phyloP scores from a whole-genome alignment of 35 echinoderm and acorn worm genomes.

The Stichopus chloronotus region DNA sequence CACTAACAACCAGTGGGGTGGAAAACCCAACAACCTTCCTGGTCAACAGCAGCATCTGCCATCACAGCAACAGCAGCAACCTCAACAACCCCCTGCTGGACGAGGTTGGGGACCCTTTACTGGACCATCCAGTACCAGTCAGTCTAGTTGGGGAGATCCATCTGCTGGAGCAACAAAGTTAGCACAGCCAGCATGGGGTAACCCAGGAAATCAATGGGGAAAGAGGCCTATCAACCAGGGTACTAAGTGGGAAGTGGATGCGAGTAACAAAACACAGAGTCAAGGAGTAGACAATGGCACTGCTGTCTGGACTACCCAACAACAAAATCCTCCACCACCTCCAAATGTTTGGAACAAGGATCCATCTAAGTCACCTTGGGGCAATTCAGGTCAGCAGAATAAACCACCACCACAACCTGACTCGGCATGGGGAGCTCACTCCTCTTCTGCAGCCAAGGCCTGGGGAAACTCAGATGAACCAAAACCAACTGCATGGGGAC shows the following conservation, averaged over 20 bases:
- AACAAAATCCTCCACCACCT: conserved; percentile 27
- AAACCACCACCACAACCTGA: conserved; percentile 62
- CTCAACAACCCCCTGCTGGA: not conserved
- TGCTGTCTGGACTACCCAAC: conserved; percentile 68
- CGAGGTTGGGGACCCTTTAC: conserved; percentile 31
- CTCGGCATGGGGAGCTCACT: conserved; percentile 33
- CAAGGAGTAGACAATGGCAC: conserved; percentile 64
- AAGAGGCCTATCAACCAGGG: conserved; percentile 34
- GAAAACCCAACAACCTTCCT: not conserved
- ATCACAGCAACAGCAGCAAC: conserved; percentile 16
- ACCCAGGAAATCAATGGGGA: conserved; percentile 60
- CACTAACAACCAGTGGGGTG: conserved; percentile 39
- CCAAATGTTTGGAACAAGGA: conserved; percentile 48
- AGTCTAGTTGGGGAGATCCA: conserved; percentile 16
- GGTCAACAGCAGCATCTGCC: conserved; percentile 1
- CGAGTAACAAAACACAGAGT: not conserved
- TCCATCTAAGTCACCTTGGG: conserved; percentile 68
- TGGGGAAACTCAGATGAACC: conserved; percentile 52
- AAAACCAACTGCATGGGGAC: conserved; percentile 57
- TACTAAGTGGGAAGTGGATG: conserved; percentile 69
- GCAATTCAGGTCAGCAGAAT: conserved; percentile 55
- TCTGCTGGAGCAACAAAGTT: conserved; percentile 21
- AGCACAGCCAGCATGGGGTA: conserved; percentile 21
- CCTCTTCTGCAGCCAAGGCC: not conserved
- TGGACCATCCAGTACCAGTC: not conserved